Base-by-base conservation (phyloP, 2,113 vertebrate genomes). In the Psilopogon haemacephalus region DNA sequence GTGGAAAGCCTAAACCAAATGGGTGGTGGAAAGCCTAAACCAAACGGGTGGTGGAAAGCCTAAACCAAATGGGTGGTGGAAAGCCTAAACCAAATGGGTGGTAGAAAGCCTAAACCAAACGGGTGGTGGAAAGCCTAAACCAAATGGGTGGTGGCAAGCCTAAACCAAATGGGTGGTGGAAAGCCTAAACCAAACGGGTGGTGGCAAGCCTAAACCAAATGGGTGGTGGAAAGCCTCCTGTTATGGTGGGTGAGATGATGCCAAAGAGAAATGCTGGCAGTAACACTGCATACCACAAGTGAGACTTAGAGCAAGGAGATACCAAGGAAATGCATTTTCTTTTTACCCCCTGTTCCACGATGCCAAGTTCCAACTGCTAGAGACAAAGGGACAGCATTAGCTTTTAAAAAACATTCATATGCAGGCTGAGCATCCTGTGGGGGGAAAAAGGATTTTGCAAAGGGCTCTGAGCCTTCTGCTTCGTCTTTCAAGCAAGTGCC, bases 361-460 rank as follows among this genome's bases (percentile, higher is more conserved):
- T 18, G 23, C 24, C 56, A 76, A n/a, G 10, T 63, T 89, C 32
- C 52, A 74, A 30, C 6, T 54, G 21, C 28, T 59, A 37, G 42
- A 84, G 56, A 74, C 30, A 24, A 24, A 71, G 33, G 33, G 40
- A 37, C 11, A 63, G 13, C 8, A 42, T 33, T 52, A 40, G 9
- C 46, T 90, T 83, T 65, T 11, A 44, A 48, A 55, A 85, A 26
- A 2, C 8, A 35, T 40, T 65, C n/a, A 33, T 37, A 71, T 28
- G 50, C 14, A 32, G 24, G 63, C 8, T 62, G 0, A 0, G 7
- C 37, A 35, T 58, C 33, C 54, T 2, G 13, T 12, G 2, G 23
- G 42, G 28, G 50, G 10, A 38, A 73, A 69, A 69, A 27, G 8
- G 23, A 54, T 74, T 82, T 69, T 21, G 23, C 27, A 42, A 83